A percentile compares a stretch with the other conserved stretches of the same genome.
These are phyloP conservation scores for Centropus bengalensis DNA, from an alignment of 2,113 vertebrate species.

Conservation along the genomic window DNA sequence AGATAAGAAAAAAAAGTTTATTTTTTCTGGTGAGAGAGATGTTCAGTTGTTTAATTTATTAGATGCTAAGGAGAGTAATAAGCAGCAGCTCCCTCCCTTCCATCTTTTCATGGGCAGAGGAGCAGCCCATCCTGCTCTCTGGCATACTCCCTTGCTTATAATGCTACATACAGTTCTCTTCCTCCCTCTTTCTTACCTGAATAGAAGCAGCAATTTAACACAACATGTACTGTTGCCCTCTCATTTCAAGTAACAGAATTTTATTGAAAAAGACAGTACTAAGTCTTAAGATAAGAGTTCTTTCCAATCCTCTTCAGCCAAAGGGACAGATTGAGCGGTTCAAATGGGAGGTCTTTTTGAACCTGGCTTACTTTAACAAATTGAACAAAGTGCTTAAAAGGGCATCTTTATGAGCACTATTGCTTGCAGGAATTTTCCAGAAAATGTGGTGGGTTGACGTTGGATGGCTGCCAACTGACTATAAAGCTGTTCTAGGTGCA, in stretches of 20 bases:
- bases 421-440: neutral
- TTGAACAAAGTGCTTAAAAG: neutral
- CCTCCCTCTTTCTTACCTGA: neutral
- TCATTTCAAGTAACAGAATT: neutral
- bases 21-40: neutral
- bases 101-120: neutral
- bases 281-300: neutral
- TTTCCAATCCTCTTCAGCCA: neutral
- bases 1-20: neutral
- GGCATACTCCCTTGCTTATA: neutral
- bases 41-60: neutral
- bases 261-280: neutral
- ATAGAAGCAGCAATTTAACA: neutral
- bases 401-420: neutral
- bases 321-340: neutral
- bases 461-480: fast-evolving
- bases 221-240: fast-evolving
- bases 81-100: neutral
- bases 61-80: neutral
- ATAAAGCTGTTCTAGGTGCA: neutral
- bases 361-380: neutral
- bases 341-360: neutral
- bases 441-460: neutral
- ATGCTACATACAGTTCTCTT: neutral
- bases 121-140: neutral